A percentile compares a stretch with the other conserved stretches of the same genome.
These are phyloP conservation scores for Archegozetes longisetosus DNA, from an alignment of 1,140 invertebrate species.

Conservation along the genomic window DNA sequence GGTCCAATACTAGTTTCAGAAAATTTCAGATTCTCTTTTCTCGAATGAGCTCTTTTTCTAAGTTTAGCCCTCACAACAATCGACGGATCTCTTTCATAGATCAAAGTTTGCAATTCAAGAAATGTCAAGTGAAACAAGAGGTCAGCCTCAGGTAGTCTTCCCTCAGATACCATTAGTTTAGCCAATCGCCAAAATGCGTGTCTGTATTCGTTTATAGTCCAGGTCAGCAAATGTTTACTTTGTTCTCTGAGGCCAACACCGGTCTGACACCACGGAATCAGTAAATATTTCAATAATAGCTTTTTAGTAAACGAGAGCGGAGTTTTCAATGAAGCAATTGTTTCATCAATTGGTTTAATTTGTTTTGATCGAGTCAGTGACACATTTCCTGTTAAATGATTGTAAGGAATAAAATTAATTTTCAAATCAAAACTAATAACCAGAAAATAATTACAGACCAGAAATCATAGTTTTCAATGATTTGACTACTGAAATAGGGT, in stretches of 20 bases:
- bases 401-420: not conserved
- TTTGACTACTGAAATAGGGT: conserved; percentile 41
- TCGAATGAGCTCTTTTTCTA: conserved; percentile 38
- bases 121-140: conserved; percentile 52
- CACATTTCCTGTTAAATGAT: not conserved
- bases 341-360: conserved; percentile 11
- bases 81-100: conserved; percentile 36
- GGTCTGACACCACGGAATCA: conserved; percentile 40
- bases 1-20: conserved; percentile 30
- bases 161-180: conserved; percentile 39
- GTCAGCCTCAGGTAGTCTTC: conserved; percentile 44
- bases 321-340: conserved; percentile 7
- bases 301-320: not conserved
- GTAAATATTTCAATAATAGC: conserved; percentile 29
- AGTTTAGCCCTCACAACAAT: conserved; percentile 46
- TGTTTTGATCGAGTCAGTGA: not conserved
- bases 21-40: conserved; percentile 42
- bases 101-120: conserved; percentile 39
- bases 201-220: conserved; percentile 41
- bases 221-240: conserved; percentile 19
- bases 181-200: conserved; percentile 41
- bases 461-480: conserved; percentile 37
- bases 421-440: not conserved
- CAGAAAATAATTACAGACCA: not conserved
- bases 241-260: conserved; percentile 34